Evolutionary conservation across 2,113 vertebrate species (phyloP), one percentile per base, ranked within the genome.

Genomic region (Haliaeetus leucogaster): DNA sequence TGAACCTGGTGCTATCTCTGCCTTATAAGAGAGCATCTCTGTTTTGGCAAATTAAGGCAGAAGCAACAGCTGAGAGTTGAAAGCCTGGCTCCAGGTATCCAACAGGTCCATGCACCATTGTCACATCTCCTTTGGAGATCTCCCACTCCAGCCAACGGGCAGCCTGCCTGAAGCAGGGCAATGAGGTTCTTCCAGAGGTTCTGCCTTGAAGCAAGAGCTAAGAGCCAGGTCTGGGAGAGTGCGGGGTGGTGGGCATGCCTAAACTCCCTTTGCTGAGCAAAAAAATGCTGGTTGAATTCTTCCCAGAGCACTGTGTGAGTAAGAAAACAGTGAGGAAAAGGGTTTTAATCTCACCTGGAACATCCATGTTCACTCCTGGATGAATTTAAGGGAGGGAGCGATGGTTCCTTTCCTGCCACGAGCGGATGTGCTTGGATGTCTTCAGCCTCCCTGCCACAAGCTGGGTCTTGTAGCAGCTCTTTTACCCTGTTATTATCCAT

Each of bases 351-450:
- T 76, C 82, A 82, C n/a, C 17, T 71, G 42, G 10, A 55, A 21
- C 3, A 11, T 59, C 30, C 5, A 0, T 56, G 5, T 77, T 82
- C 1, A 0, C 26, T 90, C 17, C 29, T 52, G 21, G 38, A n/a
- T 77, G 10, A 47, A 42, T 68, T 38, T 68, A 67, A 76, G 61
- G 27, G 42, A 30, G 13, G 36, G 25, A 85, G 9, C 0, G 2
- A 27, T 36, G 40, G 10, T 13, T 82, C 7, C 6, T 63, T 34
- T 50, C 14, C 27, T 83, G 27, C 40, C 5, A 4, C 1, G 0
- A 29, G 17, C 7, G 1, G 50, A 45, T 68, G 38, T 14, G 1
- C 21, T 82, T 0, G 0, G 36, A 38, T 86, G 7, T 73, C 19
- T 95, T 89, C 21, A 56, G 53, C 4, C 11, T 29, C 26, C 19